phyloP scores from a whole-genome alignment of 2,797 vertebrate genomes.

The Ambastaia sidthimunki region DNA sequence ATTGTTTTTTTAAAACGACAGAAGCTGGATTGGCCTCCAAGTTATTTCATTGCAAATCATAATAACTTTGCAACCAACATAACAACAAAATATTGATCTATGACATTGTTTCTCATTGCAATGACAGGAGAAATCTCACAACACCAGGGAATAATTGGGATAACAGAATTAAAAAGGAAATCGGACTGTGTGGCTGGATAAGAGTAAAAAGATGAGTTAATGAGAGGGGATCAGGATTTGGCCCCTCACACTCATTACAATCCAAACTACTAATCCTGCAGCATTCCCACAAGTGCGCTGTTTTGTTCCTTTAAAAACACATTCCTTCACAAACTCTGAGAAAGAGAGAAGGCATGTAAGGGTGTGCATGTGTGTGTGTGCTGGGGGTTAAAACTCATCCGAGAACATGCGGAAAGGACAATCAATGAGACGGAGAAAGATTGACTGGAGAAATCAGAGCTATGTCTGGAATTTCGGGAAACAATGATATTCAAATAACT shows the following conservation, averaged over 20 bases:
- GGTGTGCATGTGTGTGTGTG: constrained; percentile 15
- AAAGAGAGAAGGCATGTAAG: constrained; percentile 66
- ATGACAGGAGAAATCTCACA: constrained; percentile 21
- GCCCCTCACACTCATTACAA: constrained; percentile 84
- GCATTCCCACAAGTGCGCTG: constrained; percentile 85
- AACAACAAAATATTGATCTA: constrained; percentile 34
- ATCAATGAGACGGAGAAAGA: not conserved
- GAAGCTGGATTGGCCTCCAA: constrained; percentile 53
- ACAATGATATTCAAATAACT: constrained; percentile 84
- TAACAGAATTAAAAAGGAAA: constrained; percentile 60
- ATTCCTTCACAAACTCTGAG: constrained; percentile 85
- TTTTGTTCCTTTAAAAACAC: constrained; percentile 79
- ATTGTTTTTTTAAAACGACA: constrained; percentile 60
- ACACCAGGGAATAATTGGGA: constrained; percentile 53
- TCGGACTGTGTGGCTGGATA: constrained; percentile 51
- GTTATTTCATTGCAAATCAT: constrained; percentile 19
- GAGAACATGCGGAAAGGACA: constrained; percentile 3
- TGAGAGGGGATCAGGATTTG: constrained; percentile 60
- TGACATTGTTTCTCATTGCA: constrained; percentile 27
- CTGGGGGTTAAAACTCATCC: constrained; percentile 36
- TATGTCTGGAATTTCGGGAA: too few species aligned
- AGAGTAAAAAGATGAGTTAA: constrained; percentile 66
- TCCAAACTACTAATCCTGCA: constrained; percentile 82
- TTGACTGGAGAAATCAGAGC: too few species aligned
- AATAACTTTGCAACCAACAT: too few species aligned